Evolutionary conservation across 2,888 invertebrate species (phyloP), one percentile per base, ranked within the genome.

Genomic region (Drosophila yooni): DNA sequence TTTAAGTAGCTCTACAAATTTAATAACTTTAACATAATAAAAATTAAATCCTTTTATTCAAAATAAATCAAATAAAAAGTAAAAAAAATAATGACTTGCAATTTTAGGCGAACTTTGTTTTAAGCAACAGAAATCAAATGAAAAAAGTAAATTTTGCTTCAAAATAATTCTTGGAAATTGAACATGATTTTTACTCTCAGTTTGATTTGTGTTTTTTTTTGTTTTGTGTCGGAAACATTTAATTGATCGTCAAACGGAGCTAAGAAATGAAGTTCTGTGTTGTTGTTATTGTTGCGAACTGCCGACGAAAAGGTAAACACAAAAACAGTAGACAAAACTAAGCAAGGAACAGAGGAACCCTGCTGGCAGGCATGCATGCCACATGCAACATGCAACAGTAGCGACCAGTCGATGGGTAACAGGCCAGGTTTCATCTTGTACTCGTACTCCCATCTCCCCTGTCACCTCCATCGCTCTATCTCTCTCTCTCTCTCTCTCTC

Each of bases 371-470:
- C 52, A 68, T 46, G 60, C 65, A 68, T 70, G 84, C 84, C 75
- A 83, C 81, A 34, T 59, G 65, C 52, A 62, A 63, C 65, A 68
- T 70, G 84, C 84, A 85, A 86, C 81, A 82, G 82, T 82, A 87
- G 82, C 82, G 18, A n/a, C 6, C 64, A 61, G 38, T 50, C 57
- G 65, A 11, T 46, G 46, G 46, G 72, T 53, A 46, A 25, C 46
- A 13, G 25, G 25, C 25, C 46, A 46, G 38, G 68, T 68, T 68
- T 56, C 68, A 68, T 69, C 69, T 63, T 36, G 29, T 46, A 33
- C 1, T 15, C 25, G 25, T 25, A 15, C 25, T 25, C 7, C 3
- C 15, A 46, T 29, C 25, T 21, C 8, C 8, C 3, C 3, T 6
- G 3, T 10, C n/a, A 48, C 8, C 46, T 13, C 11, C 40, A 21